Evolutionary conservation across 1,140 invertebrate species (phyloP), one percentile per base, ranked within the genome.

Genomic region (Leucophenga varia): DNA sequence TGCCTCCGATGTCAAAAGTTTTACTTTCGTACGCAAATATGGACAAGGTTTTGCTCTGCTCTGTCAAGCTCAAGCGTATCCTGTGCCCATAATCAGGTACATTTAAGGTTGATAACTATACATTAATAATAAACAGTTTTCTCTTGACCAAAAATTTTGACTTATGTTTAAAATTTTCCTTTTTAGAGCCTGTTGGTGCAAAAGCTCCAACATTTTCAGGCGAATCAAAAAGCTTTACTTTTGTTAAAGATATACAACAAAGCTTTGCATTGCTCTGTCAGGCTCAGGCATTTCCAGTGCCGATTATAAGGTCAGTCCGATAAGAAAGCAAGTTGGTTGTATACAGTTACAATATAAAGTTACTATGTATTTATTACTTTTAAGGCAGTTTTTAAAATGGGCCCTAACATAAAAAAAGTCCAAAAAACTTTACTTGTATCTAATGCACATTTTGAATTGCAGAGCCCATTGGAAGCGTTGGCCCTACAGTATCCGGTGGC

Each of bases 21-120:
- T 80, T 64, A 81, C 81, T 48, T 84, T 84, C 71, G 75, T 81
- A 54, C 78, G 74, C 14, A 16, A 54, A 57, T 65, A 43, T 48
- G 61, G 78, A 61, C 77, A 80, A 35, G 78, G 79, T 49, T 79
- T 88, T 59, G 81, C 85, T 49, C 75, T 94, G 43, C 80, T 90
- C 14, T 93, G 91, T 77, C 88, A 86, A 59, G 89, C 88, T 48
- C 88, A 90, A 63, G 80, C 76, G 30, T 85, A 81, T 72, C 84
- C 85, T 57, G 79, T 82, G 43, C 84, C 84, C 20, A 51, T 79
- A 37, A 85, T 81, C 79, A 84, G 83, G 85, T 86, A 67, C 79
- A 61, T 57, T 13, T 32, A 30, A 30, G 18, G 3, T 13, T 37
- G 8, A 3, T 47, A 43, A 13, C 19, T 12, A 16, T 44, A 48